Conservation (phyloP, 2,888 invertebrate species). For the Apamea monoglypha region DNA sequence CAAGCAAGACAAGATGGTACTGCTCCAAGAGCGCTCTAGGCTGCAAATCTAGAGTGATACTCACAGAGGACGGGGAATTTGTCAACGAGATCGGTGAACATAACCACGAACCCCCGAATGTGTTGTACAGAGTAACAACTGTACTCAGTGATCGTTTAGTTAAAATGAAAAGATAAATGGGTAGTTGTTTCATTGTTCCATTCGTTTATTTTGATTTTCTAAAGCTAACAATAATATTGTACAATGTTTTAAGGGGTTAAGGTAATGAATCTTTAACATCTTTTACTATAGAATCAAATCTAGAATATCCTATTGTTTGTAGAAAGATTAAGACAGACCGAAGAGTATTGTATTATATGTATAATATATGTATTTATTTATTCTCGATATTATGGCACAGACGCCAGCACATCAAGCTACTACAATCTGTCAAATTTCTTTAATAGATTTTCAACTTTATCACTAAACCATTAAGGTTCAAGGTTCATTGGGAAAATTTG, state of each 20-base stretch:
- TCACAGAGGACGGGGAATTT: slow-evolving; percentile 45
- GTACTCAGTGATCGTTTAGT: slow-evolving; percentile 2
- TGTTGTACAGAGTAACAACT: neutral
- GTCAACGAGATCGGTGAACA: slow-evolving; percentile 60
- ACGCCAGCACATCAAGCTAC: no score
- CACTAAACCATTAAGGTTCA: no score
- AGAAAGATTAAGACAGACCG: neutral
- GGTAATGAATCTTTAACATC: neutral
- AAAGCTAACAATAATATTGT: neutral
- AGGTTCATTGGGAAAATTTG: no score
- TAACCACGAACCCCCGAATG: slow-evolving; percentile 60
- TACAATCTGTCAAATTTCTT: no score
- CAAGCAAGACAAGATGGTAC: slow-evolving; percentile 70
- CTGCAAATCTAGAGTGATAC: slow-evolving; percentile 68
- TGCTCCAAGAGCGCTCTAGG: slow-evolving; percentile 71
- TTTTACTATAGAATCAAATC: neutral
- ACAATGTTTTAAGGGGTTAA: neutral
- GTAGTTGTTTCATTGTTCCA: neutral
- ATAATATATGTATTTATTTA: no score
- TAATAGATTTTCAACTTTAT: no score
- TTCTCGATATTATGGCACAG: no score
- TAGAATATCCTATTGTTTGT: neutral
- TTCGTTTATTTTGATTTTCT: neutral
- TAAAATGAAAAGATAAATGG: slow-evolving; percentile 6
- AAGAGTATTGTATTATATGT: no score